phyloP scores from a whole-genome alignment of 2,888 invertebrate genomes.

The Acronicta aceris region DNA sequence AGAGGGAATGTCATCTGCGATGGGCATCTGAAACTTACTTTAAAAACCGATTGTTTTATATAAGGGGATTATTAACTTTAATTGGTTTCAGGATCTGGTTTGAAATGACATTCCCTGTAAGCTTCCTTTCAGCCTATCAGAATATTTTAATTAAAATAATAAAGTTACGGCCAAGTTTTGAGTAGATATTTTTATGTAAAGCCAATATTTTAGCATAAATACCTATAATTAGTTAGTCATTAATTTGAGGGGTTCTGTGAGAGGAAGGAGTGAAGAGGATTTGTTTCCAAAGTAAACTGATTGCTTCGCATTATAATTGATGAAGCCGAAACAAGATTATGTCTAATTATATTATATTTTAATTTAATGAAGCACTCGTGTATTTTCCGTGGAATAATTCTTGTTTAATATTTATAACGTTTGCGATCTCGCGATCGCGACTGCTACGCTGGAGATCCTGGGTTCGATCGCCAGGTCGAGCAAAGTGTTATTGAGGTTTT shows the following conservation, averaged over 20 bases:
- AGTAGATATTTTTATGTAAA: conserved; percentile 46
- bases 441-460: no score
- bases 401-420: conserved; percentile 19
- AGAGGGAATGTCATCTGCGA: conserved; percentile 46
- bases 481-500: no score
- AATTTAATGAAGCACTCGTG: conserved; percentile 33
- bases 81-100: conserved; percentile 78
- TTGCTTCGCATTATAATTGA: conserved; percentile 57
- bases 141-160: conserved; percentile 68
- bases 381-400: conserved; percentile 13
- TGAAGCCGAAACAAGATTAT: conserved; percentile 44
- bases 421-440: no score
- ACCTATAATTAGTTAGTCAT: conserved; percentile 53
- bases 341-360: conserved; percentile 46
- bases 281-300: conserved; percentile 42
- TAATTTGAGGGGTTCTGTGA: conserved; percentile 47
- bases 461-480: no score
- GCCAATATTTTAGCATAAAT: conserved; percentile 49
- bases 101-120: conserved; percentile 73
- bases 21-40: conserved; percentile 74
- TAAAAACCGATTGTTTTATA: conserved; percentile 73
- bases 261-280: conserved; percentile 12
- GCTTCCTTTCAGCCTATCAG: conserved; percentile 61
- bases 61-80: conserved; percentile 84
- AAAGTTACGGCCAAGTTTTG: conserved; percentile 47